Evolutionary conservation across 2,113 vertebrate genomes (phyloP).

Genomic region (Gracilinanus agilis): DNA sequence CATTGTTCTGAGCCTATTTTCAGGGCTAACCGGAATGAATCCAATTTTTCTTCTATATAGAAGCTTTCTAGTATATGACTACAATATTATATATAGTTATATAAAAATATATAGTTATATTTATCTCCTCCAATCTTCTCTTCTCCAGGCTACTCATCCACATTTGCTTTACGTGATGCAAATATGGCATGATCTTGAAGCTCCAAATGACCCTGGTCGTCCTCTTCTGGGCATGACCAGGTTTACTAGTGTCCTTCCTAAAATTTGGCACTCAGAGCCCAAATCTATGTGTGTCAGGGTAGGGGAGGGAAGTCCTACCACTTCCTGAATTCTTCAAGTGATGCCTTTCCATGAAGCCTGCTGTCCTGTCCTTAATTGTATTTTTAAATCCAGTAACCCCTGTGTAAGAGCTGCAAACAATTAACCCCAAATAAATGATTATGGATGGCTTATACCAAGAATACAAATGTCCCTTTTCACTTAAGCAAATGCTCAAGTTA

Average conservation of each 20-base stretch:
- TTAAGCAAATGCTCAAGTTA: slow-evolving; percentile 59
- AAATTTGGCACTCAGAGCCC: neutral
- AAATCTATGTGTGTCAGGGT: neutral
- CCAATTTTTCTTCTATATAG: neutral
- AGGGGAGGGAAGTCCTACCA: neutral
- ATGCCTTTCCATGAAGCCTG: neutral
- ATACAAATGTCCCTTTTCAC: slow-evolving; percentile 53
- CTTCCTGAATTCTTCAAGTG: neutral
- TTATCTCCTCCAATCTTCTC: neutral
- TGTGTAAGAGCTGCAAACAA: neutral
- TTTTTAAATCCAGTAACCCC: neutral
- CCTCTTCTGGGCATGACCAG: neutral
- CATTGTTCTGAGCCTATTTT: neutral
- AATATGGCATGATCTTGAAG: neutral
- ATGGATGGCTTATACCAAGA: slow-evolving; percentile 35
- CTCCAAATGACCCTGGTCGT: neutral
- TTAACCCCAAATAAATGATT: slow-evolving; percentile 39
- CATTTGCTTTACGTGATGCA: neutral
- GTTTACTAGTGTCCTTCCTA: neutral
- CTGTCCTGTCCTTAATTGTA: neutral
- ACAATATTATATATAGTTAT: neutral
- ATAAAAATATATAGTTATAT: neutral
- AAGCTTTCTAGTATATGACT: neutral
- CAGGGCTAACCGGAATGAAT: too few species aligned
- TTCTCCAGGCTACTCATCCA: neutral